These are phyloP conservation scores for Selenia dentaria DNA, from an alignment of 2,888 invertebrate species.

Conservation along the genomic window DNA sequence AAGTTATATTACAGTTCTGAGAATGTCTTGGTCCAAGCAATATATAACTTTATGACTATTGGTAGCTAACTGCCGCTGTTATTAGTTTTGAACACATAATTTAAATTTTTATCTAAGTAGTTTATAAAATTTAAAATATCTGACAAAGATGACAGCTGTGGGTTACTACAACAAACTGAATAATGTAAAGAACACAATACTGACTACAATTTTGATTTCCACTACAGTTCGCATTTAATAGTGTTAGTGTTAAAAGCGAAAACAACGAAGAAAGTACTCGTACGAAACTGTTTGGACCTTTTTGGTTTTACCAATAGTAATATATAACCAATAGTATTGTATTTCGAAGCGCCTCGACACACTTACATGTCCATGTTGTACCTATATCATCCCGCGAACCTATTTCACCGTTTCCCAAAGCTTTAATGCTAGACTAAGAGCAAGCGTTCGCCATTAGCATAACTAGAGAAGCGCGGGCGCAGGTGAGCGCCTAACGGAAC, in stretches of 20 bases:
- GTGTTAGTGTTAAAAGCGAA: slow-evolving; percentile 4
- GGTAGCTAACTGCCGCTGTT: too few relatives aligned
- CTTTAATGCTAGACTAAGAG: slow-evolving; percentile 49
- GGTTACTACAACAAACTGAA: not conserved
- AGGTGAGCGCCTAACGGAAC: slow-evolving; percentile 81
- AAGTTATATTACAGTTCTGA: not conserved
- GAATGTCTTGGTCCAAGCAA: not conserved
- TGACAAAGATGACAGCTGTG: too few relatives aligned
- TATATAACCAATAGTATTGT: too few relatives aligned
- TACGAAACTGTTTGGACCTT: slow-evolving; percentile 2
- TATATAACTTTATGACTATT: not conserved
- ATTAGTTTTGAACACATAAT: too few relatives aligned
- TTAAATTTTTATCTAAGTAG: too few relatives aligned
- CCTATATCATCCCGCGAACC: slow-evolving; percentile 51
- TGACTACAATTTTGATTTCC: too few relatives aligned
- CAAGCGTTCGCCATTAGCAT: slow-evolving; percentile 75
- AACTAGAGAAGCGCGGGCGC: slow-evolving; percentile 80
- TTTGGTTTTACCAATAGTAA: too few relatives aligned
- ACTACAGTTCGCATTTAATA: too few relatives aligned
- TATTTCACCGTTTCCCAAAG: slow-evolving; percentile 56
- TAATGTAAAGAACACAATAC: slow-evolving; percentile 1
- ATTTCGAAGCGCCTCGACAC: slow-evolving; percentile 41
- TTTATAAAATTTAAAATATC: too few relatives aligned
- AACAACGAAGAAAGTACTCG: slow-evolving; percentile 6
- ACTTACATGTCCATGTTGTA: slow-evolving; percentile 34